These are phyloP conservation scores for Hyles lineata DNA, from an alignment of 2,888 invertebrate species.

Conservation along the genomic window DNA sequence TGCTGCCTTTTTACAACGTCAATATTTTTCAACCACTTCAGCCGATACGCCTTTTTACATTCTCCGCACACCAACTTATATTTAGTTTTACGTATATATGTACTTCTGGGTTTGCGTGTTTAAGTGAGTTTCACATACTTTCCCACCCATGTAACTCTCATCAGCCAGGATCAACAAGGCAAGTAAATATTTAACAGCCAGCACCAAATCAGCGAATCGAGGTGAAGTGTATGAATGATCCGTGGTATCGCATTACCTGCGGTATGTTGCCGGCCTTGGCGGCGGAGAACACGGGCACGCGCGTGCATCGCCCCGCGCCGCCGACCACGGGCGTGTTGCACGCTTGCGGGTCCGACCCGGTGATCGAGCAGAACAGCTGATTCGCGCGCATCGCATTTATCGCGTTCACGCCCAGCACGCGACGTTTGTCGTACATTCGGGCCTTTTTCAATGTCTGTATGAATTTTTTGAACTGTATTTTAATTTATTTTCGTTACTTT, in stretches of 20 bases:
- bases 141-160: no score
- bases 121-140: no score
- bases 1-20: no score
- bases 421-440: constrained; percentile 62
- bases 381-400: constrained; percentile 77
- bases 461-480: neutral
- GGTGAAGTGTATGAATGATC: no score
- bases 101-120: no score
- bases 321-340: constrained; percentile 64
- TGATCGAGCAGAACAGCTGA: constrained; percentile 69
- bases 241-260: constrained; percentile 49
- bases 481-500: neutral
- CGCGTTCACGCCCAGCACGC: constrained; percentile 71
- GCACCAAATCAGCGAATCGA: no score
- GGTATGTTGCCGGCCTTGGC: constrained; percentile 62
- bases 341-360: constrained; percentile 58
- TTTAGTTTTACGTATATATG: no score
- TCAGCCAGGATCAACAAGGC: no score
- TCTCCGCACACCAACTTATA: no score
- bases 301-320: constrained; percentile 70
- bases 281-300: constrained; percentile 74
- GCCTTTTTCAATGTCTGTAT: constrained; percentile 63
- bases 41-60: no score
- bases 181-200: no score
- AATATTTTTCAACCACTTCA: no score